phyloP scores from a whole-genome alignment of 2,797 vertebrate species.

The Steatocranus sp. region DNA sequence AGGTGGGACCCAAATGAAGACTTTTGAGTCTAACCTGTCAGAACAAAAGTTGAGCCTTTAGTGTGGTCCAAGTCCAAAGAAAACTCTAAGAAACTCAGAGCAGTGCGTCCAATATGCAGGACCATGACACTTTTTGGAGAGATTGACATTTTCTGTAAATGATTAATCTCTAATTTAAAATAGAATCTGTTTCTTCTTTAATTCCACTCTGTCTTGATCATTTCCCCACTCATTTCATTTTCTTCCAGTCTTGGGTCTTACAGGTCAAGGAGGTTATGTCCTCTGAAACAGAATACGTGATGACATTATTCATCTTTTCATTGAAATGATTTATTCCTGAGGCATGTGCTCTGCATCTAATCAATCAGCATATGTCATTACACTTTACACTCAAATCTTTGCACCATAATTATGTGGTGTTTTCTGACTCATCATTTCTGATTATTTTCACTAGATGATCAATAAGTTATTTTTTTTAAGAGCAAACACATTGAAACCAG shows the following conservation, averaged over 20 bases:
- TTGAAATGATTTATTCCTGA: background rate
- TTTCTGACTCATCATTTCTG: background rate
- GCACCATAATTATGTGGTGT: background rate
- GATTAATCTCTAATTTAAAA: background rate
- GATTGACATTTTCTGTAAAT: background rate
- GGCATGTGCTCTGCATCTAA: background rate
- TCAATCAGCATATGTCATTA: slow-evolving; percentile 16
- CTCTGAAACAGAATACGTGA: background rate
- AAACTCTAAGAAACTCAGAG: background rate
- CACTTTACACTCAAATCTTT: background rate
- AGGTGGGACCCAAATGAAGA: background rate
- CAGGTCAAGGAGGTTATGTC: slow-evolving; percentile 11
- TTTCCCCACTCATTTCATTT: background rate
- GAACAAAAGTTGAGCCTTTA: background rate
- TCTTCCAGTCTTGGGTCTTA: background rate
- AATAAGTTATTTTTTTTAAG: background rate
- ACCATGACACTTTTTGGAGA: background rate
- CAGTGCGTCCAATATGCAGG: background rate
- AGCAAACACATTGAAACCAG: background rate
- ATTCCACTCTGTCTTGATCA: background rate
- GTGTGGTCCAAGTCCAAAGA: background rate
- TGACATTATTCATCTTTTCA: slow-evolving; percentile 16
- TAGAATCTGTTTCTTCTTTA: background rate
- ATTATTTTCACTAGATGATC: background rate
- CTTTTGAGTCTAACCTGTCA: background rate